These are phyloP conservation scores for Cotesia typhae DNA, from an alignment of 1,140 invertebrate species.

Conservation along the genomic window DNA sequence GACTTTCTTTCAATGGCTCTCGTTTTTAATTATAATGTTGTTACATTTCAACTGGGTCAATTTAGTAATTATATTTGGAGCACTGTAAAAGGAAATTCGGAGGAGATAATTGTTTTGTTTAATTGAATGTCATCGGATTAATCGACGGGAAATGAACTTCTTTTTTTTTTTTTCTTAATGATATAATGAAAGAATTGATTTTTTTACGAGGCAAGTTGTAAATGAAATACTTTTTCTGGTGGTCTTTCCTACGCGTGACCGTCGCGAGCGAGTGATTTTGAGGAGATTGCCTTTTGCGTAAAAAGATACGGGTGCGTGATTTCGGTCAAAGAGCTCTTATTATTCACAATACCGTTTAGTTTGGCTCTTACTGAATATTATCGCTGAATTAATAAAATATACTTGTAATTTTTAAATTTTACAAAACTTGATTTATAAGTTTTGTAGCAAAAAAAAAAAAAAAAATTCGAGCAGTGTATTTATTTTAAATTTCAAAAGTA, in stretches of 20 bases:
- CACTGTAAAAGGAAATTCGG: too few relatives aligned
- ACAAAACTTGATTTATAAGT: too few relatives aligned
- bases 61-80: too few relatives aligned
- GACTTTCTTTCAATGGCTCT: too few relatives aligned
- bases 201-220: too few relatives aligned
- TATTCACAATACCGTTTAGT: slow-evolving; percentile 37
- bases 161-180: neutral
- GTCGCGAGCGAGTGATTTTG: slow-evolving; percentile 37
- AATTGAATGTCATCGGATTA: too few relatives aligned
- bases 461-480: too few relatives aligned
- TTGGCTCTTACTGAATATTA: slow-evolving; percentile 19
- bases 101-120: too few relatives aligned
- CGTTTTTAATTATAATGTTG: too few relatives aligned
- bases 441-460: neutral
- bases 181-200: neutral
- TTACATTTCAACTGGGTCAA: too few relatives aligned
- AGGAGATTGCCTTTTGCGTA: slow-evolving; percentile 43
- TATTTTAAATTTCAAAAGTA: too few relatives aligned
- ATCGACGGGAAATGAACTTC: too few relatives aligned
- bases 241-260: slow-evolving; percentile 35
- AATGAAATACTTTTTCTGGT: slow-evolving; percentile 19
- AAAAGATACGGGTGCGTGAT: slow-evolving; percentile 50
- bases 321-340: slow-evolving; percentile 41
- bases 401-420: neutral
- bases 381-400: slow-evolving; percentile 6